Percentiles rank a stretch among this genome's conserved stretches.
These are phyloP conservation scores for Smutsia gigantea DNA, from an alignment of 2,797 vertebrate genomes.

Conservation along the genomic window DNA sequence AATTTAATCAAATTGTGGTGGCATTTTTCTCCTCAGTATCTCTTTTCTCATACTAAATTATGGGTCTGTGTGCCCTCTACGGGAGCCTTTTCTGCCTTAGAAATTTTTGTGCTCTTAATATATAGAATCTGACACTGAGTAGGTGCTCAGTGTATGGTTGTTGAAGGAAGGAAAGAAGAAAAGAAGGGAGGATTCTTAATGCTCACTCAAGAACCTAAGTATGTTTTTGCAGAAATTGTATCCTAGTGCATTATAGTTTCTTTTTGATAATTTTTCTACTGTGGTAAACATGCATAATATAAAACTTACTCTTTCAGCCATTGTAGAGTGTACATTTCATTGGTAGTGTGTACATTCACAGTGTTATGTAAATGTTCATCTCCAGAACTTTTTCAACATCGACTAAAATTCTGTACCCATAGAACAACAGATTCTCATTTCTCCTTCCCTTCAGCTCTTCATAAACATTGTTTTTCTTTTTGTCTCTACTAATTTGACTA, in stretches of 20 bases:
- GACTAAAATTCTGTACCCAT: neutral
- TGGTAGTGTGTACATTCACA: neutral
- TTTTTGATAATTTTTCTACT: neutral
- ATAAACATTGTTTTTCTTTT: neutral
- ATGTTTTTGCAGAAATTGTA: neutral
- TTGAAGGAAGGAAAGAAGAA: slow-evolving; percentile 8
- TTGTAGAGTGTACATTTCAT: neutral
- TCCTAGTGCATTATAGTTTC: neutral
- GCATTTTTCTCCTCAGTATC: neutral
- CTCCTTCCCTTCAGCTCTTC: neutral
- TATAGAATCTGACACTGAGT: neutral
- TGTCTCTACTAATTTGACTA: neutral
- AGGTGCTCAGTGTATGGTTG: neutral
- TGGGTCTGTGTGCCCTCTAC: neutral
- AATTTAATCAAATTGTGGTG: neutral
- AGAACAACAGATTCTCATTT: neutral
- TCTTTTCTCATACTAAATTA: neutral
- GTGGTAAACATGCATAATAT: neutral
- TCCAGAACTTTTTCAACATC: neutral
- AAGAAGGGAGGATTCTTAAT: neutral
- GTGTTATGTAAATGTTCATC: neutral
- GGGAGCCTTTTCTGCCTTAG: neutral
- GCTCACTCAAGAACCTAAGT: neutral
- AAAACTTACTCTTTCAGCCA: neutral
- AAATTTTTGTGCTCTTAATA: neutral